Percentiles rank a stretch among this genome's conserved stretches.
phyloP scores from a whole-genome alignment of 2,888 invertebrate genomes.

The Cyaniris semiargus region DNA sequence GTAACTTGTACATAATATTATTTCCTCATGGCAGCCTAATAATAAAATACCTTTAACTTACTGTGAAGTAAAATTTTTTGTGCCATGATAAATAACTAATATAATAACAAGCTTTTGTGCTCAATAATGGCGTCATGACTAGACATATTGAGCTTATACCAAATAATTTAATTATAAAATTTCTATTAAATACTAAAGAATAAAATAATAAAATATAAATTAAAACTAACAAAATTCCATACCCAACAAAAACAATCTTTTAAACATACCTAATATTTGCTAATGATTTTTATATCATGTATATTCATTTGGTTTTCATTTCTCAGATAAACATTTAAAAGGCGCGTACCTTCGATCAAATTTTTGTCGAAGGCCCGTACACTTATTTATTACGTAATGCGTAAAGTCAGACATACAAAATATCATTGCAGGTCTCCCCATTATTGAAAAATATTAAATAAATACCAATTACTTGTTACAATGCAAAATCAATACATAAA shows the following conservation, averaged over 20 bases:
- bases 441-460: not conserved
- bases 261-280: not conserved
- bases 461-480: not conserved
- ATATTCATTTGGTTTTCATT: not conserved
- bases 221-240: not conserved
- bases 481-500: not conserved
- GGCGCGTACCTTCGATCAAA: too few relatives aligned
- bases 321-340: not conserved
- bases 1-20: not conserved
- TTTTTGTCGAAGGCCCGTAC: not conserved
- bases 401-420: not conserved
- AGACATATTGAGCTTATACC: constrained; percentile 51
- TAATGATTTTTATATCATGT: not conserved
- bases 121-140: constrained; percentile 53
- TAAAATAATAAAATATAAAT: not conserved
- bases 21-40: not conserved
- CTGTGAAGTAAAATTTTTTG: not conserved
- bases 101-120: constrained; percentile 45
- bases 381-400: not conserved
- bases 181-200: not conserved
- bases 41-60: not conserved
- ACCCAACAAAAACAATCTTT: not conserved
- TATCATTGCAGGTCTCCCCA: not conserved
- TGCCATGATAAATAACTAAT: not conserved
- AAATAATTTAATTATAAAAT: not conserved